Evolutionary conservation across 2,113 vertebrate genomes (phyloP).

Genomic region (Mus musculus): DNA sequence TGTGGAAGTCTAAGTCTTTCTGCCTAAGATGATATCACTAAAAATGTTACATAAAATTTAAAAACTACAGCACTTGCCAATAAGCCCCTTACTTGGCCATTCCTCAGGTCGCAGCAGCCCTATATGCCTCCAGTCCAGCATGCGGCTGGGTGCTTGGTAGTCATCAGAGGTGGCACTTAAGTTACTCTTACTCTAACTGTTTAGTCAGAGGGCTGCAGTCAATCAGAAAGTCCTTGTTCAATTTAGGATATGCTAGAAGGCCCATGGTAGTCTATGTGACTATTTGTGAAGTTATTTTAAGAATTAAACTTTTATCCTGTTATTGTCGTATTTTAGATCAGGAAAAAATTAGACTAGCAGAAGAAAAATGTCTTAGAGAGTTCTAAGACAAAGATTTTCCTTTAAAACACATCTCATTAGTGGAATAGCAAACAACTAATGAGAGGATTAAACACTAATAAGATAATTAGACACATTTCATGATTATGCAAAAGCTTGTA

Average conservation of each 20-base stretch:
- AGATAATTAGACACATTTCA: constrained; percentile 21
- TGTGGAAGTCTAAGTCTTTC: not conserved
- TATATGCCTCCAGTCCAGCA: not conserved
- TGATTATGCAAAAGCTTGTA: not conserved
- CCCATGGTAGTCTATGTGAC: not conserved
- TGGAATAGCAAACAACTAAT: constrained; percentile 9
- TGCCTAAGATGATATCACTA: not conserved
- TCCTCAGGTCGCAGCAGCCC: not conserved
- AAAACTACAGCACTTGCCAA: not conserved
- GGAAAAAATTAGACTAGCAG: constrained; percentile 26
- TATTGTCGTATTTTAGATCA: constrained; percentile 21
- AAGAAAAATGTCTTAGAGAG: not conserved
- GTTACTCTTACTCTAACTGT: not conserved
- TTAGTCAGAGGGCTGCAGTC: not conserved
- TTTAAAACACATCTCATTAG: not conserved
- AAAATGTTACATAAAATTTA: constrained; percentile 13
- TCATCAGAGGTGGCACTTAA: not conserved
- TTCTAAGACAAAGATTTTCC: constrained; percentile 26
- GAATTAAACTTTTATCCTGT: not conserved
- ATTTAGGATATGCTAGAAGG: constrained; percentile 16
- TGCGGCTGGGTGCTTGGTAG: not conserved
- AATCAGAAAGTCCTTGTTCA: constrained; percentile 15
- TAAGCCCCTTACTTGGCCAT: not conserved
- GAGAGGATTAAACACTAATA: constrained; percentile 14
- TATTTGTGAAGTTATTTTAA: constrained; percentile 9